Evolutionary conservation across 2,797 vertebrate species (phyloP).

Genomic region (Poeciliopsis infans): DNA sequence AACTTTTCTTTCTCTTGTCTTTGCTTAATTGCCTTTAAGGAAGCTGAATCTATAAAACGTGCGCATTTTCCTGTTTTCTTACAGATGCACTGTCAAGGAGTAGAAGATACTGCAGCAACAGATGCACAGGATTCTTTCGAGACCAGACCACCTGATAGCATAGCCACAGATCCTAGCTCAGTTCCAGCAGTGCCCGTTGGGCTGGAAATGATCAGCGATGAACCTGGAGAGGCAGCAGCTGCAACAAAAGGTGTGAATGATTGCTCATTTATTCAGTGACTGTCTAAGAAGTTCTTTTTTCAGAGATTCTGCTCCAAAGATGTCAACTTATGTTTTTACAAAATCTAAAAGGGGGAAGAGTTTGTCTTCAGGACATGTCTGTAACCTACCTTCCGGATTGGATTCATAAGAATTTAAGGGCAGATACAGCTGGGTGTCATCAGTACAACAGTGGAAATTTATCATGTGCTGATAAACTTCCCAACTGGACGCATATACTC

Average conservation of each 20-base stretch:
- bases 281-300: too few relatives aligned
- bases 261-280: not conserved
- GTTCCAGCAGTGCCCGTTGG: not conserved
- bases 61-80: not conserved
- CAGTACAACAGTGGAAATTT: too few relatives aligned
- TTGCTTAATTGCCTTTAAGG: not conserved
- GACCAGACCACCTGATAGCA: slow-evolving; percentile 1
- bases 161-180: slow-evolving; percentile 17
- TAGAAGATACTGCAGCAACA: slow-evolving; percentile 4
- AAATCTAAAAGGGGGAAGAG: too few relatives aligned
- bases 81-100: slow-evolving; percentile 75
- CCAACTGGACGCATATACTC: too few relatives aligned
- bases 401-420: too few relatives aligned
- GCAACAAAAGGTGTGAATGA: slow-evolving; percentile 54
- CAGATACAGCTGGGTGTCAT: too few relatives aligned
- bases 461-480: too few relatives aligned
- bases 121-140: slow-evolving; percentile 22
- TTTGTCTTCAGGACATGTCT: too few relatives aligned
- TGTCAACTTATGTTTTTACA: too few relatives aligned
- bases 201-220: slow-evolving; percentile 11
- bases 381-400: too few relatives aligned
- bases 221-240: slow-evolving; percentile 20
- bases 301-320: too few relatives aligned
- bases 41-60: not conserved
- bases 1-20: not conserved